These are phyloP conservation scores for Caenorhabditis tropicalis DNA, from an alignment of 1,140 invertebrate genomes.

Conservation along the genomic window DNA sequence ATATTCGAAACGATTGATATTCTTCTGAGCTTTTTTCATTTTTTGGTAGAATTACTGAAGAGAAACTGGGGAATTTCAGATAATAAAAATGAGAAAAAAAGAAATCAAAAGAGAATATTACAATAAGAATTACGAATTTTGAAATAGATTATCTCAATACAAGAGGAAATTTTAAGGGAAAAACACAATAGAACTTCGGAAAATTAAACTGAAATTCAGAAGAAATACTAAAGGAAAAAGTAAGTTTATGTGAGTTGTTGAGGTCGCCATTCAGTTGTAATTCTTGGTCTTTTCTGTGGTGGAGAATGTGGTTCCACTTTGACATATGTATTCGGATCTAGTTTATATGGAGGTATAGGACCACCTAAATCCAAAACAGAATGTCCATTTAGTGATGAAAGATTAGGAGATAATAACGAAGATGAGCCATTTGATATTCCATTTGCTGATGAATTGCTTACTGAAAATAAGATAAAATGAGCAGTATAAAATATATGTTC, in stretches of 20 bases:
- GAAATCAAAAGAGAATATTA: no score
- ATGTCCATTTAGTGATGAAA: neutral
- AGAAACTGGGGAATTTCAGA: no score
- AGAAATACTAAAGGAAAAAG: neutral
- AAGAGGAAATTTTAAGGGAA: no score
- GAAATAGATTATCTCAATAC: no score
- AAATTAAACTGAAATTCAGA: no score
- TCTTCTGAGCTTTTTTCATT: neutral
- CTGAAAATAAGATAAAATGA: neutral
- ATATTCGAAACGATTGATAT: neutral
- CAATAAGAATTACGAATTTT: no score
- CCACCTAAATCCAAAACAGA: slow-evolving; percentile 41
- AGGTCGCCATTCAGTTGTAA: slow-evolving; percentile 72
- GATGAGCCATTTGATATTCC: slow-evolving; percentile 32
- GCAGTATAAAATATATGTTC: no score
- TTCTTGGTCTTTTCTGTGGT: slow-evolving; percentile 64
- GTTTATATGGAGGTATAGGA: slow-evolving; percentile 13
- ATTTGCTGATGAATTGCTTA: slow-evolving; percentile 23
- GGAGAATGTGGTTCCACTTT: slow-evolving; percentile 69
- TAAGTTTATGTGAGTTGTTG: slow-evolving; percentile 44
- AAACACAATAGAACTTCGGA: neutral
- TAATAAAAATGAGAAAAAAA: no score
- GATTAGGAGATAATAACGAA: neutral
- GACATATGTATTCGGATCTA: slow-evolving; percentile 56
- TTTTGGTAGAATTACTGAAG: no score